phyloP scores from a whole-genome alignment of 2,113 vertebrate species.

The Sturnira hondurensis region DNA sequence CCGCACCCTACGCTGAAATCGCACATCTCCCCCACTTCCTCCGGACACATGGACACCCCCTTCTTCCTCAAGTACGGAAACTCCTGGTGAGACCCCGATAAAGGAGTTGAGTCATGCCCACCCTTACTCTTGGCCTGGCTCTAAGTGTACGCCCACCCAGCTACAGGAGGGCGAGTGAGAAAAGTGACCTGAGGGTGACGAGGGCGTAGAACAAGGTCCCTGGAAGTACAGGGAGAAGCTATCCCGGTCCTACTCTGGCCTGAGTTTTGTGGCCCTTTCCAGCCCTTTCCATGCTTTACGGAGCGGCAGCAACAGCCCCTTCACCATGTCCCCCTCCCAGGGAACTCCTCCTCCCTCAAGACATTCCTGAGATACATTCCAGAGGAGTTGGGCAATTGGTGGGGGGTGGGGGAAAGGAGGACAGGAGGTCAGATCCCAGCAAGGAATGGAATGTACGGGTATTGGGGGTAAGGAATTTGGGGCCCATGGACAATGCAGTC shows the following conservation, averaged over 20 bases:
- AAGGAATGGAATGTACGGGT: slow-evolving; percentile 74
- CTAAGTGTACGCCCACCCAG: neutral
- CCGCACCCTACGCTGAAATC: neutral
- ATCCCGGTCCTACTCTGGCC: neutral
- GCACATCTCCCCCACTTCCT: slow-evolving; percentile 58
- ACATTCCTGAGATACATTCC: slow-evolving; percentile 82
- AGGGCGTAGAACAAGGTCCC: neutral
- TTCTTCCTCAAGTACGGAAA: slow-evolving; percentile 53
- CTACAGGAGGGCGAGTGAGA: neutral
- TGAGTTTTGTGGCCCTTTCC: neutral
- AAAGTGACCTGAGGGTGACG: neutral
- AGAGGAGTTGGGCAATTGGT: slow-evolving; percentile 76
- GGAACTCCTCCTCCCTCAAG: slow-evolving; percentile 72
- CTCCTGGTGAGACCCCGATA: slow-evolving; percentile 71
- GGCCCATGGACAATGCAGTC: slow-evolving; percentile 32
- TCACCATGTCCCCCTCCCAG: neutral
- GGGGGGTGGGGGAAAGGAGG: slow-evolving; percentile 11
- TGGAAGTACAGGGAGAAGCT: neutral
- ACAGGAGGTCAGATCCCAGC: slow-evolving; percentile 74
- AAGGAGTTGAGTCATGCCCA: slow-evolving; percentile 68
- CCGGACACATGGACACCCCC: slow-evolving; percentile 61
- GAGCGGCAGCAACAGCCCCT: slow-evolving; percentile 2
- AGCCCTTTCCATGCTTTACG: slow-evolving; percentile 21
- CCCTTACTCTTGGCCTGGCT: neutral
- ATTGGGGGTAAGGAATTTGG: slow-evolving; percentile 48